A percentile compares a stretch with the other conserved stretches of the same genome.
Evolutionary conservation across 2,797 vertebrate species (phyloP).

Genomic region (Tinamus major): DNA sequence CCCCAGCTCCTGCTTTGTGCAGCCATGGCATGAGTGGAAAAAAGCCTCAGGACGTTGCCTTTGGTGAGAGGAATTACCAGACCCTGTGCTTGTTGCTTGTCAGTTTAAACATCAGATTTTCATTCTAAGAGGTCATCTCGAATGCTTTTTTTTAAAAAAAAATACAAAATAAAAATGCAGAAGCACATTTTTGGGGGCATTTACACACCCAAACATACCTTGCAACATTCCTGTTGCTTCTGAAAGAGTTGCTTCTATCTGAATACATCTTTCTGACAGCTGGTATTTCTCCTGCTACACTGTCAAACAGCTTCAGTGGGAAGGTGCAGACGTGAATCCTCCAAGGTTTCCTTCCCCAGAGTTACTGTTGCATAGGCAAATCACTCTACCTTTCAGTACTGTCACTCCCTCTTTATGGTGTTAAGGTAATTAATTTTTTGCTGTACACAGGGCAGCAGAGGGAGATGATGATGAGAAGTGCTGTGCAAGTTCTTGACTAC

Average conservation of each 20-base stretch:
- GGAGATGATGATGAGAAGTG: background rate
- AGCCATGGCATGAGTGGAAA: background rate
- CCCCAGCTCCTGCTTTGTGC: accelerated
- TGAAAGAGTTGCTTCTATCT: background rate
- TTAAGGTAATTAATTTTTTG: background rate
- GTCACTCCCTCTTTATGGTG: accelerated
- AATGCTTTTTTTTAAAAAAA: background rate
- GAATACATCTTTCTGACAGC: background rate
- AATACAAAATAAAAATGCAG: background rate
- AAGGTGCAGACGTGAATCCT: background rate
- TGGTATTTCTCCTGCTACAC: background rate
- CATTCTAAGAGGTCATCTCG: background rate
- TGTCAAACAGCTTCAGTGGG: background rate
- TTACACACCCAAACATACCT: background rate
- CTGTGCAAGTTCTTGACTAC: background rate
- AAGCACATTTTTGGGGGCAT: background rate
- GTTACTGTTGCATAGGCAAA: constrained; percentile 11
- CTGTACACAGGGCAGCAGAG: background rate
- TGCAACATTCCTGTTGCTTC: background rate
- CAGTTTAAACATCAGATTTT: background rate
- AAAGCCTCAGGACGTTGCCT: background rate
- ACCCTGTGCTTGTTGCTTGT: background rate
- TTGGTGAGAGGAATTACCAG: background rate
- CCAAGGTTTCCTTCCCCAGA: constrained; percentile 15
- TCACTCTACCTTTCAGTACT: background rate